These are phyloP conservation scores for Athetis lepigone DNA, from an alignment of 2,888 invertebrate genomes.

Conservation along the genomic window DNA sequence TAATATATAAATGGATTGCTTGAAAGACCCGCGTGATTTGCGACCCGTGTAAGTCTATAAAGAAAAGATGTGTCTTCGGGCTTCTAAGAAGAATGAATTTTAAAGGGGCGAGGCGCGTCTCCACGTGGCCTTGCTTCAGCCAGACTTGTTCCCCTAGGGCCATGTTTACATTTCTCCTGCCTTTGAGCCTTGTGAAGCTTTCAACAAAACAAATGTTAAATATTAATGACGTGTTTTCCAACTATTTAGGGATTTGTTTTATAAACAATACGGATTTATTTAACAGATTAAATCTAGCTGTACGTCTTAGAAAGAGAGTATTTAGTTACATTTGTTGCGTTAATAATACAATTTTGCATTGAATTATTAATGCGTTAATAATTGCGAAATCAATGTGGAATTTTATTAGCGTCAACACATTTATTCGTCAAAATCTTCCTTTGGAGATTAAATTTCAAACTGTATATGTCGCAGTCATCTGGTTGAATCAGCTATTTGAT, in stretches of 20 bases:
- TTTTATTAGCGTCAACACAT: too few species aligned
- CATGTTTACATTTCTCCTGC: slow-evolving; percentile 48
- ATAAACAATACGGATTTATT: slow-evolving; percentile 18
- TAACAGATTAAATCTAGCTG: not conserved
- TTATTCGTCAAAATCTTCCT: too few species aligned
- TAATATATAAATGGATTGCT: not conserved
- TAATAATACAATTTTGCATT: not conserved
- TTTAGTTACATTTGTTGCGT: not conserved
- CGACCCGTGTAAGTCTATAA: not conserved
- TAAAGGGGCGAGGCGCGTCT: slow-evolving; percentile 27
- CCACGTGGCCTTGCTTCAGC: slow-evolving; percentile 1
- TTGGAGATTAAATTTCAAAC: too few species aligned
- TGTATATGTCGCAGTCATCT: too few species aligned
- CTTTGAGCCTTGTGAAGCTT: slow-evolving; percentile 47
- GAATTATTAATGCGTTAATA: too few species aligned
- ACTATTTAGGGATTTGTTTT: slow-evolving; percentile 29
- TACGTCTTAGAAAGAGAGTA: not conserved
- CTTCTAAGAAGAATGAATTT: slow-evolving; percentile 49
- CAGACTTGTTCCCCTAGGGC: slow-evolving; percentile 40
- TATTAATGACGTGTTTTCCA: slow-evolving; percentile 42
- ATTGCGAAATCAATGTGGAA: too few species aligned
- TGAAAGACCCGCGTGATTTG: not conserved
- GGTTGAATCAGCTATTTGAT: too few species aligned
- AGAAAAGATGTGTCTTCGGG: slow-evolving; percentile 28
- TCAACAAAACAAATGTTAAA: slow-evolving; percentile 46